Evolutionary conservation across 2,888 invertebrate genomes (phyloP).

Genomic region (Sarcophaga caerulescens): DNA sequence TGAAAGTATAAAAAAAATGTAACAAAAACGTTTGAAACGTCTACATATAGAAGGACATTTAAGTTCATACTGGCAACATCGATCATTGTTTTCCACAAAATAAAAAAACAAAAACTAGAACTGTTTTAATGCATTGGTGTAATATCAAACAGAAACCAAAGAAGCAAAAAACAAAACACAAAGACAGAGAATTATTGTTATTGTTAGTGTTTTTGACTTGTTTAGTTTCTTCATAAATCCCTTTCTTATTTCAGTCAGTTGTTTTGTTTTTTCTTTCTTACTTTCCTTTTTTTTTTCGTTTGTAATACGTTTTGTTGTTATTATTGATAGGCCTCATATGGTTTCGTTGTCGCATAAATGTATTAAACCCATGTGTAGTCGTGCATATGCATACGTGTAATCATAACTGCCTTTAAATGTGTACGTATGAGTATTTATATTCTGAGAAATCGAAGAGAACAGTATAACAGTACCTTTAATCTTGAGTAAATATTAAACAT

Average conservation of each 20-base stretch:
- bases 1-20: constrained; percentile 12
- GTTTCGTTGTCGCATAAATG: constrained; percentile 43
- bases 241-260: background rate
- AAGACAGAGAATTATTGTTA: background rate
- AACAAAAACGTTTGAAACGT: too few relatives aligned
- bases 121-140: constrained; percentile 7
- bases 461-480: background rate
- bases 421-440: too few relatives aligned
- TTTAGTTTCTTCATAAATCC: background rate
- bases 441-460: background rate
- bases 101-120: background rate
- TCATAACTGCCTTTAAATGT: too few relatives aligned
- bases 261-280: background rate
- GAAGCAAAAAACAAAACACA: background rate
- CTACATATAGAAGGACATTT: constrained; percentile 43
- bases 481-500: constrained; percentile 26
- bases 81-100: constrained; percentile 22
- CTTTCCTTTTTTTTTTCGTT: constrained; percentile 10
- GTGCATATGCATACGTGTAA: constrained; percentile 17
- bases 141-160: background rate
- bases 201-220: background rate
- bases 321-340: constrained; percentile 46
- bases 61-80: constrained; percentile 15
- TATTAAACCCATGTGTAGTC: constrained; percentile 1
- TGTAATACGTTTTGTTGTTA: background rate